These are phyloP conservation scores for Leucoptera coffeella DNA, from an alignment of 2,888 invertebrate genomes.

Conservation along the genomic window DNA sequence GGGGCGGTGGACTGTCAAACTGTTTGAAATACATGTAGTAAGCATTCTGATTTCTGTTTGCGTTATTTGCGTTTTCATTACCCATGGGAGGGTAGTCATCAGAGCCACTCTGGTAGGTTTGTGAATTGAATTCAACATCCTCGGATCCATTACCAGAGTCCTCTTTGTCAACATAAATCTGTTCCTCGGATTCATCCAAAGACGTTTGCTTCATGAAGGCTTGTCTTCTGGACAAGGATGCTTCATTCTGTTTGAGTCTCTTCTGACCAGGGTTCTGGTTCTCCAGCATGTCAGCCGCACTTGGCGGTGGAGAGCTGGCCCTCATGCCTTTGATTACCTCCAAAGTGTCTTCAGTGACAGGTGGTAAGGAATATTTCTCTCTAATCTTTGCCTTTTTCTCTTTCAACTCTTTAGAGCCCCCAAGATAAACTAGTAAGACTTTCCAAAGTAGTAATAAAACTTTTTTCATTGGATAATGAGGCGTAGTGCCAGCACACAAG, in stretches of 20 bases:
- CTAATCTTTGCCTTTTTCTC: conserved; percentile 68
- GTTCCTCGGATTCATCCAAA: conserved; percentile 72
- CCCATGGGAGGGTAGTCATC: too few relatives aligned
- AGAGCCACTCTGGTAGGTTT: conserved; percentile 28
- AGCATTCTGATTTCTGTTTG: conserved; percentile 24
- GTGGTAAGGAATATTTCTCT: conserved; percentile 64
- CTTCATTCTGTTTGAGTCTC: conserved; percentile 43
- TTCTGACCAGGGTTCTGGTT: conserved; percentile 75
- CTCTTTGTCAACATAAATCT: conserved; percentile 68
- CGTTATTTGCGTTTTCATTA: too few relatives aligned
- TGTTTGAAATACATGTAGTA: conserved; percentile 39
- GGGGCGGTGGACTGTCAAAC: conserved; percentile 39
- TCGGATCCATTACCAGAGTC: conserved; percentile 57
- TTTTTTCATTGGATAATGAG: conserved; percentile 99
- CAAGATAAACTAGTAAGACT: conserved; percentile 83
- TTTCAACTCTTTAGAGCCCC: conserved; percentile 81
- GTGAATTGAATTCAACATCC: conserved; percentile 56
- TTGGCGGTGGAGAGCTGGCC: conserved; percentile 91
- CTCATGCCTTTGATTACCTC: conserved; percentile 92
- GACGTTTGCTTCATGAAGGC: conserved; percentile 89
- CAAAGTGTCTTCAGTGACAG: conserved; percentile 85
- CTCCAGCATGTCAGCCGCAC: conserved; percentile 83
- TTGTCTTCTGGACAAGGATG: conserved; percentile 60
- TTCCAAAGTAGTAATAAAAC: conserved; percentile 94
- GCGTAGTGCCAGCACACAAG: conserved; percentile 91